These are phyloP conservation scores for Pteronotus mesoamericanus DNA, from an alignment of 2,797 vertebrate genomes.

Conservation along the genomic window DNA sequence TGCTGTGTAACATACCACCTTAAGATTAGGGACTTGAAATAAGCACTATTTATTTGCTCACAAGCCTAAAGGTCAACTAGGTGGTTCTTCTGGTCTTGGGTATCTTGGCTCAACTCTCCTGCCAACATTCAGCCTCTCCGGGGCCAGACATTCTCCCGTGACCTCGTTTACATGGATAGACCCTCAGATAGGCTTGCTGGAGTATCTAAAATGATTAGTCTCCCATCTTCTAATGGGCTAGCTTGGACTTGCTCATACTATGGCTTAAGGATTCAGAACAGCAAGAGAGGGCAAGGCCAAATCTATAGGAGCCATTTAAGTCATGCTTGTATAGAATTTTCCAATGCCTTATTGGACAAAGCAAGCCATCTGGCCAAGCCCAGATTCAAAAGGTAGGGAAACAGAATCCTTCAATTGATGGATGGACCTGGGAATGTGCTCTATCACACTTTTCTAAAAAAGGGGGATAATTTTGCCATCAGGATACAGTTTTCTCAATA, in stretches of 20 bases:
- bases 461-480: not conserved
- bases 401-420: not conserved
- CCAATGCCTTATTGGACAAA: not conserved
- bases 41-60: not conserved
- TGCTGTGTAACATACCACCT: not conserved
- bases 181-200: not conserved
- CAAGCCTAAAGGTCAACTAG: not conserved
- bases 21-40: not conserved
- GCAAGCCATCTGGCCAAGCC: not conserved
- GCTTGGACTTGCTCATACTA: not conserved
- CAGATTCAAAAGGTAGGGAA: not conserved
- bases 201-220: not conserved
- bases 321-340: not conserved
- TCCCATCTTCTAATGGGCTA: not conserved
- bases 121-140: not conserved
- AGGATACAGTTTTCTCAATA: not conserved
- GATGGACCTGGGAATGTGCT: not conserved
- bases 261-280: not conserved
- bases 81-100: not conserved
- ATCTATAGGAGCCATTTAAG: not conserved
- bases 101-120: not conserved
- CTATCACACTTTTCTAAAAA: not conserved
- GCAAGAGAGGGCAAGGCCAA: not conserved
- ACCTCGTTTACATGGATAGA: not conserved
- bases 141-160: not conserved